Evolutionary conservation across 1,140 invertebrate species (phyloP).

Genomic region (Microplitis demolitor): DNA sequence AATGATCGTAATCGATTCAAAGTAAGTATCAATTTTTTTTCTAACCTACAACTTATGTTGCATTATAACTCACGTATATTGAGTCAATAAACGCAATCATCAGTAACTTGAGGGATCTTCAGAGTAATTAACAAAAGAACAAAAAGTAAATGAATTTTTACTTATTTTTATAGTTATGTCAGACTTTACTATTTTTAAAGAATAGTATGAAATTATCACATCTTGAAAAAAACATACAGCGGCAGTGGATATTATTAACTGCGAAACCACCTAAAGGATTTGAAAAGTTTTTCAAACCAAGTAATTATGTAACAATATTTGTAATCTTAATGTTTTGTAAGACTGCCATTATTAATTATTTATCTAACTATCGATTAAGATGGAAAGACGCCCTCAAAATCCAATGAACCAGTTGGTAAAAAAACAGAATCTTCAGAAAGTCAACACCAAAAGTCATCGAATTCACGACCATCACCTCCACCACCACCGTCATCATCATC

Average conservation of each 20-base stretch:
- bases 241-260: slow-evolving; percentile 66
- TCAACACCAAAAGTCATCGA: slow-evolving; percentile 42
- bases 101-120: not conserved
- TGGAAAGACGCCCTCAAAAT: slow-evolving; percentile 38
- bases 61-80: slow-evolving; percentile 33
- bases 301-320: slow-evolving; percentile 35
- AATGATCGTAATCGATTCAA: slow-evolving; percentile 50
- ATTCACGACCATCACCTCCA: slow-evolving; percentile 41
- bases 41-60: slow-evolving; percentile 46
- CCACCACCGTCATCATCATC: slow-evolving; percentile 45
- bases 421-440: slow-evolving; percentile 55
- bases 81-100: not conserved
- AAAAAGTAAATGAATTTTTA: not conserved
- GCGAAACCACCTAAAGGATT: slow-evolving; percentile 87
- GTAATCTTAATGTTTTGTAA: not conserved
- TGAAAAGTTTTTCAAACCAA: slow-evolving; percentile 85
- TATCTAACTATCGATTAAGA: slow-evolving; percentile 18
- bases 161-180: slow-evolving; percentile 24
- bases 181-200: slow-evolving; percentile 41
- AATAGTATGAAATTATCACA: slow-evolving; percentile 39
- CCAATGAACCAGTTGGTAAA: slow-evolving; percentile 46
- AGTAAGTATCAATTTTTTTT: slow-evolving; percentile 34
- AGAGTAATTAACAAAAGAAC: too few relatives aligned
- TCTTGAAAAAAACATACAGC: slow-evolving; percentile 54
- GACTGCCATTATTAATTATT: not conserved